These are phyloP conservation scores for Galendromus occidentalis DNA, from an alignment of 1,140 invertebrate species.

Conservation along the genomic window DNA sequence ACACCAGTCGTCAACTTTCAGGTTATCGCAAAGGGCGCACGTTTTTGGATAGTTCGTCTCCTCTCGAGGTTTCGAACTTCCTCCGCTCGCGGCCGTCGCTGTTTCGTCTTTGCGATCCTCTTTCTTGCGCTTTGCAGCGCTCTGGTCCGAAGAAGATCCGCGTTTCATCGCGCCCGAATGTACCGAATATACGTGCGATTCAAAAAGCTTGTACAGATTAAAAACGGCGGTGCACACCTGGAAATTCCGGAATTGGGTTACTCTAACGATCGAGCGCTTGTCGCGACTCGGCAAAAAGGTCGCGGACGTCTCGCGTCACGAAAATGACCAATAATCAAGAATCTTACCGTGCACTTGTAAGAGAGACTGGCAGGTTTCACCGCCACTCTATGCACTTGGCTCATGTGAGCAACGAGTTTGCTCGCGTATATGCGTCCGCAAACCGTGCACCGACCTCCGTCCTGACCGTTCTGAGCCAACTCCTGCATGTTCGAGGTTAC, in stretches of 20 bases:
- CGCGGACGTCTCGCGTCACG: no score
- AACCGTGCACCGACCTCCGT: slow-evolving; percentile 73
- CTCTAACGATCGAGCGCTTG: no score
- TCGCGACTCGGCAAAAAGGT: no score
- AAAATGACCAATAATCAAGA: no score
- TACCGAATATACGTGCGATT: slow-evolving; percentile 77
- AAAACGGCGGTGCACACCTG: slow-evolving; percentile 66
- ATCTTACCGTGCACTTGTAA: slow-evolving; percentile 60
- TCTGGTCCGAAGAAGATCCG: not conserved
- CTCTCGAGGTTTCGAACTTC: not conserved
- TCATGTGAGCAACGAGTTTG: slow-evolving; percentile 73
- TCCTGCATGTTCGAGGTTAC: slow-evolving; percentile 90
- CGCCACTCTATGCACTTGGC: slow-evolving; percentile 67
- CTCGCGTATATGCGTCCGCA: slow-evolving; percentile 81
- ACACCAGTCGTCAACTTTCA: slow-evolving; percentile 14
- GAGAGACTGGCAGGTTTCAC: slow-evolving; percentile 74
- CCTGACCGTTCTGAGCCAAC: slow-evolving; percentile 78
- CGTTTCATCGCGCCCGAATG: slow-evolving; percentile 38
- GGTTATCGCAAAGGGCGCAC: slow-evolving; percentile 13
- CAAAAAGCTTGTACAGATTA: slow-evolving; percentile 82
- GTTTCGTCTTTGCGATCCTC: slow-evolving; percentile 44
- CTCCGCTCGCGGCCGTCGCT: not conserved
- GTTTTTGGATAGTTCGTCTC: not conserved
- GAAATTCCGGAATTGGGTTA: no score
- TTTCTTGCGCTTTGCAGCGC: not conserved